phyloP scores from a whole-genome alignment of 2,113 vertebrate genomes.

The Percina caprodes region DNA sequence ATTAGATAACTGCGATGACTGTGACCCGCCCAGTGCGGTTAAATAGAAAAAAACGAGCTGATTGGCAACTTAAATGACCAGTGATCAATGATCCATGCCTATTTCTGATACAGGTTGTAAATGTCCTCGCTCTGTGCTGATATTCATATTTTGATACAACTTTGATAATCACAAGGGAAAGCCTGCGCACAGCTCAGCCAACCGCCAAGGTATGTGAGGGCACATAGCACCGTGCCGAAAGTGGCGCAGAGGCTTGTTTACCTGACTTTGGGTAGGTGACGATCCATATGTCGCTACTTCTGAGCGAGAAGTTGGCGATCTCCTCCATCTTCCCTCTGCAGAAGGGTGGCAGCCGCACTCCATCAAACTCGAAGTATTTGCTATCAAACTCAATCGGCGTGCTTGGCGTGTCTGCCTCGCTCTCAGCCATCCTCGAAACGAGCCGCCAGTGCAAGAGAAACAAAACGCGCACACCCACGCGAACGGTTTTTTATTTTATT shows the following conservation, averaged over 20 bases:
- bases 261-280: constrained; percentile 98
- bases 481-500: too few species aligned
- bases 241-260: constrained; percentile 67
- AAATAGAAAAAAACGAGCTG: not conserved
- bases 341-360: constrained; percentile 97
- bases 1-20: not conserved
- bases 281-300: constrained; percentile 97
- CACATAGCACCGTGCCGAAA: not conserved
- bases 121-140: not conserved
- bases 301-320: constrained; percentile 93
- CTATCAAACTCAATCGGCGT: constrained; percentile 98
- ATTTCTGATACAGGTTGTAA: accelerated
- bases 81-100: not conserved
- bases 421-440: constrained; percentile 91
- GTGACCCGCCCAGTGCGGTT: constrained; percentile 2
- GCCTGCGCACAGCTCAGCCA: constrained; percentile 1
- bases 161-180: constrained; percentile 22
- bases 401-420: constrained; percentile 96
- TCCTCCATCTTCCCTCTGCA: constrained; percentile 99
- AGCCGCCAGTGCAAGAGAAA: constrained; percentile 19
- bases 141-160: not conserved
- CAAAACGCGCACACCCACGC: constrained; percentile 1
- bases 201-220: not conserved
- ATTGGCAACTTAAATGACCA: not conserved
- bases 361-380: constrained; percentile 97